Evolutionary conservation across 2,113 vertebrate species (phyloP).

Genomic region (Lonchura striata): DNA sequence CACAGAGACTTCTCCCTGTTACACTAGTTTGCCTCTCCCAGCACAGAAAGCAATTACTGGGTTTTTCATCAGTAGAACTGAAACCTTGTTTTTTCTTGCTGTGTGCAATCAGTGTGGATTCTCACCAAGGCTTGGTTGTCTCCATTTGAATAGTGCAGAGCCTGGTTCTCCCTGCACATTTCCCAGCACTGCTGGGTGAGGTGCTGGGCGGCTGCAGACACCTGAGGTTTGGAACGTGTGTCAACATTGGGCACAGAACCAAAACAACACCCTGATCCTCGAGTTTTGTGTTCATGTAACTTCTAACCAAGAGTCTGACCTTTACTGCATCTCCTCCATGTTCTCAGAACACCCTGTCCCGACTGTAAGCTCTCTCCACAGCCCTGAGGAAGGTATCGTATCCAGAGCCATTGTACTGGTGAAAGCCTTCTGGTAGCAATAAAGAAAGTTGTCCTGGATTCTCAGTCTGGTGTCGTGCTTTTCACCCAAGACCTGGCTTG

Average conservation of each 20-base stretch:
- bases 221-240: background rate
- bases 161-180: background rate
- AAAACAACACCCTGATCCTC: background rate
- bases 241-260: conserved; percentile 13
- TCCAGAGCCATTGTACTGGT: conserved; percentile 70
- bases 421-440: conserved; percentile 84
- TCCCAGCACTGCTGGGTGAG: background rate
- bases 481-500: rapidly evolving
- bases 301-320: conserved; percentile 24
- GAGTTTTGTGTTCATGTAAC: conserved; percentile 59
- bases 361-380: conserved; percentile 72
- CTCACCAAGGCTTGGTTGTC: background rate
- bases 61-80: background rate
- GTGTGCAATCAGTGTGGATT: background rate
- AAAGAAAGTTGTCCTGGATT: conserved; percentile 80
- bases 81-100: background rate
- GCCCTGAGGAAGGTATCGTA: conserved; percentile 74
- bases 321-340: background rate
- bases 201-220: background rate
- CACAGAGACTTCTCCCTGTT: background rate
- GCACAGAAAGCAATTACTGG: background rate
- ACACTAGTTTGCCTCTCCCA: background rate
- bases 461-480: background rate
- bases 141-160: background rate
- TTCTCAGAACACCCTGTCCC: conserved; percentile 57